Evolutionary conservation across 2,113 vertebrate genomes (phyloP).

Genomic region (Grammomys dolichurus): DNA sequence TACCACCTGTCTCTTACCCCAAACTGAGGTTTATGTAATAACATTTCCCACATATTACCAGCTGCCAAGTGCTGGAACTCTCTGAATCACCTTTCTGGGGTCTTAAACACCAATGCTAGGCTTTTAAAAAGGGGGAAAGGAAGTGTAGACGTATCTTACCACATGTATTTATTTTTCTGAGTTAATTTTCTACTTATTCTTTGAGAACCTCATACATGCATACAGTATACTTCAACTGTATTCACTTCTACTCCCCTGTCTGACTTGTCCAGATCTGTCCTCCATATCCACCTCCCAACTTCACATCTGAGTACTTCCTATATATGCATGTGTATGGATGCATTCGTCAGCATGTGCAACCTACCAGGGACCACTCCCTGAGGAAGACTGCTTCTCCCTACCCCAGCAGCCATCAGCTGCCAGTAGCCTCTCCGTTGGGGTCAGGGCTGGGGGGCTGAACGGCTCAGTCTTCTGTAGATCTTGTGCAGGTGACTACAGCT

Average conservation of each 20-base stretch:
- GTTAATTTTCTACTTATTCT: neutral
- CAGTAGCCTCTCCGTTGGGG: neutral
- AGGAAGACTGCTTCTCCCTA: neutral
- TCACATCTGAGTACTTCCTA: neutral
- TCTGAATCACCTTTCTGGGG: constrained; percentile 67
- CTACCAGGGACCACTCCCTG: neutral
- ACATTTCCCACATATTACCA: constrained; percentile 73
- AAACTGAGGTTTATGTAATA: constrained; percentile 72
- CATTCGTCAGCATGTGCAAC: neutral
- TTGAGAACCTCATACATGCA: neutral
- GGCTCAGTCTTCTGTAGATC: neutral
- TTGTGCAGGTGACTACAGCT: neutral
- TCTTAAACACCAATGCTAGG: constrained; percentile 40
- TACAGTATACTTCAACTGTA: neutral
- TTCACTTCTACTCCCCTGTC: too few relatives aligned
- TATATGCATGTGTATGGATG: neutral
- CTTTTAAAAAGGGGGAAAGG: constrained; percentile 35
- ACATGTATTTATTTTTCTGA: constrained; percentile 28
- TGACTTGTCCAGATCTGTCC: neutral
- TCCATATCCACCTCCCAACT: neutral
- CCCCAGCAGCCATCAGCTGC: neutral
- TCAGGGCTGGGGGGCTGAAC: too few relatives aligned
- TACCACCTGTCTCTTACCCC: constrained; percentile 77
- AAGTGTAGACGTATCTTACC: constrained; percentile 15
- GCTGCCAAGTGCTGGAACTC: constrained; percentile 65